Percentiles rank a stretch among this genome's conserved stretches.
Evolutionary conservation across 1,140 invertebrate species (phyloP).

Genomic region (Magallana ariakensis): DNA sequence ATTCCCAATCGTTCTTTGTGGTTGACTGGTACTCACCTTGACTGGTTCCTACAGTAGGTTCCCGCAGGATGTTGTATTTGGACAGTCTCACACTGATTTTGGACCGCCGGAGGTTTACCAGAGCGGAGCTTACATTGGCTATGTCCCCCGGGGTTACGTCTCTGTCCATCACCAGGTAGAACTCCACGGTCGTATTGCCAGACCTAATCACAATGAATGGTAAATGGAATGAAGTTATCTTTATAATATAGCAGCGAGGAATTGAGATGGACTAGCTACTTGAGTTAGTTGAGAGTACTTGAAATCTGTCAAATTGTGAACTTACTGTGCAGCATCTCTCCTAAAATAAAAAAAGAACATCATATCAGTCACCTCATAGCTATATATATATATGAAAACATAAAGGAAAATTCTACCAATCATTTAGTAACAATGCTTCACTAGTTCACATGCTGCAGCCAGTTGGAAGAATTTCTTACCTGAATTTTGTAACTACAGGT

Average conservation of each 20-base stretch:
- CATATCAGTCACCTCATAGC: no score
- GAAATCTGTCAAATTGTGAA: not conserved
- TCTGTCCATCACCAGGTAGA: not conserved
- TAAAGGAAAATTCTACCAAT: no score
- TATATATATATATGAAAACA: no score
- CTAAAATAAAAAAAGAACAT: not conserved
- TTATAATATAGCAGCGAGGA: no score
- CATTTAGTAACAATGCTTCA: no score
- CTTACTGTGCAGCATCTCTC: not conserved
- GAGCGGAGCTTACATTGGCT: not conserved
- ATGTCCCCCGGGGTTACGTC: not conserved
- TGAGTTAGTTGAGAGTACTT: no score
- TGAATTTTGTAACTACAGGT: not conserved
- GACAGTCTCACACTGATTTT: not conserved
- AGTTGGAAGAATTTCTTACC: not conserved
- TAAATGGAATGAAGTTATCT: no score
- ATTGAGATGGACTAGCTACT: no score
- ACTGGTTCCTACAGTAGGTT: not conserved
- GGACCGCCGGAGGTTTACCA: not conserved
- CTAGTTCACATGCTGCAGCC: no score
- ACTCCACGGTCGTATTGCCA: not conserved
- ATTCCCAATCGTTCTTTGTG: no score
- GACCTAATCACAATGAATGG: no score
- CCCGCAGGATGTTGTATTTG: not conserved
- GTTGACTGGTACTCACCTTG: not conserved